A percentile compares a stretch with the other conserved stretches of the same genome.
These are phyloP conservation scores for Eulemur rubriventer DNA, from an alignment of 2,797 vertebrate genomes.

Conservation along the genomic window DNA sequence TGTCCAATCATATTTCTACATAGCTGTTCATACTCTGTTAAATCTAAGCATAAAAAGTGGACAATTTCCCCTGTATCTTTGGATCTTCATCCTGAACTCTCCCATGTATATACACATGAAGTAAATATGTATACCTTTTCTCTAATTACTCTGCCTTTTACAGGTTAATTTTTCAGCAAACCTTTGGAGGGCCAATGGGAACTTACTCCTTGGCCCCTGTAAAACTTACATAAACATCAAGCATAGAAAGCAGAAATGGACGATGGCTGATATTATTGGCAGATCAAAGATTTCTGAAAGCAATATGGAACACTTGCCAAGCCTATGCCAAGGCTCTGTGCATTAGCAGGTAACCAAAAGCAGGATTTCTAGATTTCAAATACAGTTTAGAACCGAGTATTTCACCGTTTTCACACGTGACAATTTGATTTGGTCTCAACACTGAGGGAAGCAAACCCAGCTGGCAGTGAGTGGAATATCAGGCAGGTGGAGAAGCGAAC, in stretches of 20 bases:
- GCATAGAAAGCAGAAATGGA: background rate
- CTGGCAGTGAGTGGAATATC: background rate
- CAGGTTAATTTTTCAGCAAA: background rate
- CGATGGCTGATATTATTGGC: background rate
- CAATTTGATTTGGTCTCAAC: constrained; percentile 18
- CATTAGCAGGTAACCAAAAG: constrained; percentile 7
- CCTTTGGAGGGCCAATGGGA: background rate
- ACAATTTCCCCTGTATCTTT: background rate
- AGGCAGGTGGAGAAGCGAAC: constrained; percentile 21
- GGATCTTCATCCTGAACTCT: background rate
- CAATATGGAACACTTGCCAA: background rate
- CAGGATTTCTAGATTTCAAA: background rate
- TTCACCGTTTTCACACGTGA: background rate
- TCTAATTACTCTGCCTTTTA: background rate
- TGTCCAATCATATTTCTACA: background rate
- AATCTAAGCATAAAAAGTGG: background rate
- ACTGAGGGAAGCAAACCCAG: background rate
- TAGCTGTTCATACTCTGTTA: background rate
- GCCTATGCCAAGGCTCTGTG: background rate
- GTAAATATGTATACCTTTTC: background rate
- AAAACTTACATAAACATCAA: background rate
- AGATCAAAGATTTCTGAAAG: constrained; percentile 31
- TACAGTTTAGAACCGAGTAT: background rate
- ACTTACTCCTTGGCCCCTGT: background rate
- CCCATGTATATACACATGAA: background rate